Base-by-base conservation (phyloP, 2,797 vertebrate species). In the Scomberomorus guttatus region DNA sequence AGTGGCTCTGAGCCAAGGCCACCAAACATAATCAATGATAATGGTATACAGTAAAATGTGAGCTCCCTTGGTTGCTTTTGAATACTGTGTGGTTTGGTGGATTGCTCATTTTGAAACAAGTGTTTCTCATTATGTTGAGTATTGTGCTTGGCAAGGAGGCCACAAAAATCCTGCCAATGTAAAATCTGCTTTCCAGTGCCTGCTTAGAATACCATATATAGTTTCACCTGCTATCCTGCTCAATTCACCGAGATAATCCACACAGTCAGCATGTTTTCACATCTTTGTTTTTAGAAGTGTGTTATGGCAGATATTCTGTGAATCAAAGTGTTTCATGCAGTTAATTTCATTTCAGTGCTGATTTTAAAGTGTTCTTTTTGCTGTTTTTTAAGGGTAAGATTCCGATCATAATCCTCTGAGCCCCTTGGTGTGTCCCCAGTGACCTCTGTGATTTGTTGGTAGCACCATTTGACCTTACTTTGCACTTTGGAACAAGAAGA, bases 81-180 rank as follows among this genome's bases (percentile, higher is more conserved):
- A 91, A 72, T 85, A 84, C 87, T 88, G 89, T 81, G 87, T 79
- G 78, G 83, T 86, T 90, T 32, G 55, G 80, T 68, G 83, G 87
- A 86, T 89, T 77, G 85, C 83, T 91, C 87, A 78, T 91, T 90
- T 86, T 79, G 68, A 90, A 90, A 90, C 92, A 92, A 90, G 87
- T 94, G 92, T 94, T 94, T 94, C 91, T 92, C 87, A 92, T 95
- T 93, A 93, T 90, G 86, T 81, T 17, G 81, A 94, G 87, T 95
- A 93, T 94, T 95, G 89, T 92, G 82, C 85, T 94, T 95, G 94
- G 94, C 93, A 91, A 60, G 39, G 56, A 81, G 68, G 61, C 66
- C 6, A 1, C 52, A 20, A 44, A 81, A 76, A 83, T 56, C 85
- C 85, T 91, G 91, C 93, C 93, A 94, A 80, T 81, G 75, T 82